phyloP scores from a whole-genome alignment of 2,888 invertebrate genomes.

The Macroteleia sp. region DNA sequence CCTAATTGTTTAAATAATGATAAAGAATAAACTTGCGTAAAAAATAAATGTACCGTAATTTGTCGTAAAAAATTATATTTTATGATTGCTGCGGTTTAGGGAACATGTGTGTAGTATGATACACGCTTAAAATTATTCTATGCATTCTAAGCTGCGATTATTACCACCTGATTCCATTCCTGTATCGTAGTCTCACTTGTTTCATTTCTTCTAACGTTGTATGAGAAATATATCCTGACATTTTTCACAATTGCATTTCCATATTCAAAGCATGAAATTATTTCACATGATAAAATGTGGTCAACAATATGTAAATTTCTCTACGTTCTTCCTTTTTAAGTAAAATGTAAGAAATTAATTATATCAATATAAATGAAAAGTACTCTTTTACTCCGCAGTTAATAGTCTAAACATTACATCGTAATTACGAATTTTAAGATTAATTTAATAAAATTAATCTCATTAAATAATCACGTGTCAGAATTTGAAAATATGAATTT shows the following conservation, averaged over 20 bases:
- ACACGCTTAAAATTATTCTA: conserved; percentile 75
- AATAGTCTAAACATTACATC: too few species aligned
- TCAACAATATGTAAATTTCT: conserved; percentile 15
- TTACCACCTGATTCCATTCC: conserved; percentile 33
- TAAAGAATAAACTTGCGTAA: too few species aligned
- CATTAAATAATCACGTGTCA: too few species aligned
- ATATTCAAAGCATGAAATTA: conserved; percentile 27
- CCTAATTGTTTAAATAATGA: too few species aligned
- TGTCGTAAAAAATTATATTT: conserved; percentile 76
- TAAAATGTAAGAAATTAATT: too few species aligned
- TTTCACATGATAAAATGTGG: conserved; percentile 11
- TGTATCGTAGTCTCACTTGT: conserved; percentile 8
- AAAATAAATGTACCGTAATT: too few species aligned
- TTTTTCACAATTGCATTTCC: conserved; percentile 27
- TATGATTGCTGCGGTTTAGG: conserved; percentile 68
- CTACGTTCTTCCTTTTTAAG: too few species aligned
- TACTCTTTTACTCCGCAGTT: too few species aligned
- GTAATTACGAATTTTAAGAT: too few species aligned
- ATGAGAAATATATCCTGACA: conserved; percentile 17
- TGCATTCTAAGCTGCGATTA: conserved; percentile 72
- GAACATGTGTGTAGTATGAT: conserved; percentile 18
- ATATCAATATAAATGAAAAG: too few species aligned
- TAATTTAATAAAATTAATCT: too few species aligned
- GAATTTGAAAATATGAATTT: too few species aligned
- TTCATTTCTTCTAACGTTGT: conserved; percentile 13